phyloP scores from a whole-genome alignment of 2,888 invertebrate genomes.

The Smittia aterrima region DNA sequence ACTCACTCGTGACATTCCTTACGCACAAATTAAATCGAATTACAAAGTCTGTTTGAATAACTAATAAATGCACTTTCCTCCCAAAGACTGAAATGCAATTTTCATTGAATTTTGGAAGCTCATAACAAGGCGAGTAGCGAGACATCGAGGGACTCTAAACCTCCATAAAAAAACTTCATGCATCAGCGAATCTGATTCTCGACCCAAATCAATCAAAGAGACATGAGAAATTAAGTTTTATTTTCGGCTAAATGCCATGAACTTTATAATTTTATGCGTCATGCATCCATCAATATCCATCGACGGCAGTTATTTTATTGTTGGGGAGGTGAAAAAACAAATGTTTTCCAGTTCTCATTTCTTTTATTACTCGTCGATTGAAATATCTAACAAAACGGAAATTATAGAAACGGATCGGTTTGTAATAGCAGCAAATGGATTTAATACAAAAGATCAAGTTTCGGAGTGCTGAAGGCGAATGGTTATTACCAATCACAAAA shows the following conservation, averaged over 20 bases:
- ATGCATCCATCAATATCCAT: conserved; percentile 36
- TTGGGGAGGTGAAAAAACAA: conserved; percentile 35
- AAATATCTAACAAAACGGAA: conserved; percentile 20
- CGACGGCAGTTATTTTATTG: neutral
- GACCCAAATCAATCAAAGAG: conserved; percentile 37
- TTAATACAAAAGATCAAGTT: neutral
- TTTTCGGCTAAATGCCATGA: neutral
- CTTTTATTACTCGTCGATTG: neutral
- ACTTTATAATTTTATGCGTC: conserved; percentile 36
- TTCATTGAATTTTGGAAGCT: neutral
- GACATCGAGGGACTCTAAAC: neutral
- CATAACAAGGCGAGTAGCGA: too few species aligned
- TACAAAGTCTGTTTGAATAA: neutral
- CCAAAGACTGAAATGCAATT: neutral
- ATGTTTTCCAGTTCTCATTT: conserved; percentile 32
- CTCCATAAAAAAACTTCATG: conserved; percentile 8
- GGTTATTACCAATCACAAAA: neutral
- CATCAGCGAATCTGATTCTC: conserved; percentile 9
- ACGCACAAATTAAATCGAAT: too few species aligned
- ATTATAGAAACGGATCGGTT: conserved; percentile 33
- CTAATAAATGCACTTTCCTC: neutral
- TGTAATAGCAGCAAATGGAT: conserved; percentile 3
- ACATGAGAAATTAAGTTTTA: neutral
- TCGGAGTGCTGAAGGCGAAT: neutral
- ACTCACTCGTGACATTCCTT: too few species aligned